Conservation (phyloP, 1,140 invertebrate species). For the Armadillidium nasatum region DNA sequence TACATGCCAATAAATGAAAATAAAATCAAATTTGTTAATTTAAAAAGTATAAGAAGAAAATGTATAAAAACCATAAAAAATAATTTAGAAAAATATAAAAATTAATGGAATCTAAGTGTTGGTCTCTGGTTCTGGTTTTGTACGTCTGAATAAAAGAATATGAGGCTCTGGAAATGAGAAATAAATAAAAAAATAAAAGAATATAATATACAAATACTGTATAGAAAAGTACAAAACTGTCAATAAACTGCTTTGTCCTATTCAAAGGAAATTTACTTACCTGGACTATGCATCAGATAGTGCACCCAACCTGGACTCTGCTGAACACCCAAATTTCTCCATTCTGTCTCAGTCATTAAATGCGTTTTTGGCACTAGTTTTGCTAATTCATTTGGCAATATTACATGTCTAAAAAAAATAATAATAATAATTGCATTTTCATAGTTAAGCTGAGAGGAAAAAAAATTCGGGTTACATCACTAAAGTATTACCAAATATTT, state of each 20-base stretch:
- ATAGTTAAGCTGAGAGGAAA: too few species aligned
- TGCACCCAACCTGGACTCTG: constrained; percentile 92
- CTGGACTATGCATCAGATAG: constrained; percentile 89
- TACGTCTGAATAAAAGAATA: not conserved
- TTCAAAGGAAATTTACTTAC: constrained; percentile 51
- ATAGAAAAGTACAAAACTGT: too few species aligned
- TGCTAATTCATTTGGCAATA: constrained; percentile 83
- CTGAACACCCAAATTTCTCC: constrained; percentile 86
- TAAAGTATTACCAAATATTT: too few species aligned
- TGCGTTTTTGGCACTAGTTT: constrained; percentile 83
- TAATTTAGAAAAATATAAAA: too few species aligned
- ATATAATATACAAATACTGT: not conserved
- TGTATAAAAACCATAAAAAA: too few species aligned
- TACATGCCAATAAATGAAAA: too few species aligned
- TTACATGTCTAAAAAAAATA: constrained; percentile 75
- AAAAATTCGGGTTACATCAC: too few species aligned
- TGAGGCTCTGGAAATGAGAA: not conserved
- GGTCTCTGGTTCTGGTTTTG: not conserved
- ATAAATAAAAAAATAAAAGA: not conserved
- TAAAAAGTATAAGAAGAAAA: too few species aligned
- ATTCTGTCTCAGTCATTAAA: constrained; percentile 85
- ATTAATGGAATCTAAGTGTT: too few species aligned
- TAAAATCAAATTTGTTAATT: too few species aligned
- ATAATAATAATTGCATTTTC: too few species aligned
- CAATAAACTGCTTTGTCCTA: not conserved